phyloP scores from a whole-genome alignment of 2,888 invertebrate species.

The Troilus luridus region DNA sequence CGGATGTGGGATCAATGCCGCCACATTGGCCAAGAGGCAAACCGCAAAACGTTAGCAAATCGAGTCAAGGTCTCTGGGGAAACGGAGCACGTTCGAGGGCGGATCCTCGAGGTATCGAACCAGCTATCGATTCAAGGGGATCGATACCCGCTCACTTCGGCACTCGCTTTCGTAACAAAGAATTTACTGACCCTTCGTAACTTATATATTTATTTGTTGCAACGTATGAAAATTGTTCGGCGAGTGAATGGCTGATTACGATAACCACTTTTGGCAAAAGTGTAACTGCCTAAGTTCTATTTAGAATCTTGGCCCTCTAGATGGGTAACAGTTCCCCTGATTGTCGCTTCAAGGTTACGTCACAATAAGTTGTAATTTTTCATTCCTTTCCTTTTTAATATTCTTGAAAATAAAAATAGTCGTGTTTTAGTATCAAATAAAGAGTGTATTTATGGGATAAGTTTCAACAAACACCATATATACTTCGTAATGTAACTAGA shows the following conservation, averaged over 20 bases:
- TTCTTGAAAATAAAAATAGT: no score
- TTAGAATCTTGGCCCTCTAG: background rate
- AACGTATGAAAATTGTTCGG: background rate
- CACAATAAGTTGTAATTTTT: no score
- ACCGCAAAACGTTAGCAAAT: conserved; percentile 45
- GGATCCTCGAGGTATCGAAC: conserved; percentile 34
- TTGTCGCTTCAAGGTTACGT: no score
- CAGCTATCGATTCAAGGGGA: conserved; percentile 30
- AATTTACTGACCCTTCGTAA: background rate
- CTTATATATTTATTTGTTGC: background rate
- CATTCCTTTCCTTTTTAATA: no score
- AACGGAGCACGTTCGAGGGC: conserved; percentile 48
- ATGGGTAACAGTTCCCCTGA: background rate
- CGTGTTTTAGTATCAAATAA: no score
- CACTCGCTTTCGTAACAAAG: background rate
- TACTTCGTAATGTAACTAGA: no score
- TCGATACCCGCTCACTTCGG: conserved; percentile 32
- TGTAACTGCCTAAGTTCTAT: background rate
- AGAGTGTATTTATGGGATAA: no score
- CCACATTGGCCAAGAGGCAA: conserved; percentile 26
- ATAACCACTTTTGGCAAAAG: background rate
- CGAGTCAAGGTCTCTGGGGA: conserved; percentile 34
- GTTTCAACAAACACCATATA: no score
- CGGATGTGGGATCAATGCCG: conserved; percentile 48
- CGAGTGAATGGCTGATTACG: background rate